These are phyloP conservation scores for Pangasianodon gigas DNA, from an alignment of 2,113 vertebrate species.

Conservation along the genomic window DNA sequence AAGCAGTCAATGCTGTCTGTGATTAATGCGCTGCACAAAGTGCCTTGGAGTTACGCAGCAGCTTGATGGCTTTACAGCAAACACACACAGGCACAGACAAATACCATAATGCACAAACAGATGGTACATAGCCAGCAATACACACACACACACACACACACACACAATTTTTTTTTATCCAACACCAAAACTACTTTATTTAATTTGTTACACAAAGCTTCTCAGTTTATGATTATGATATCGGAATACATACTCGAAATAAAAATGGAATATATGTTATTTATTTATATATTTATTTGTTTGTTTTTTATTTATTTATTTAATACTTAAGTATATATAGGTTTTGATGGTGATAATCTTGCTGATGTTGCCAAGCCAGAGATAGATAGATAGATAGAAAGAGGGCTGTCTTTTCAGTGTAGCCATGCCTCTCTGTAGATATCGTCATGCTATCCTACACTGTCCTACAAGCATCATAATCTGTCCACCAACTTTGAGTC, in stretches of 20 bases:
- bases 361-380: not conserved
- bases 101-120: conserved; percentile 42
- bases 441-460: not conserved
- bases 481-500: not conserved
- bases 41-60: conserved; percentile 72
- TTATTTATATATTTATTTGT: too few relatives aligned
- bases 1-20: conserved; percentile 74
- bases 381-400: not conserved
- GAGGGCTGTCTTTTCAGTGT: not conserved
- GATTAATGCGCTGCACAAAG: conserved; percentile 81
- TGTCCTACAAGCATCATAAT: not conserved
- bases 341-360: not conserved
- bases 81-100: conserved; percentile 43
- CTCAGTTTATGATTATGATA: not conserved
- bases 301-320: not conserved
- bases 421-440: not conserved
- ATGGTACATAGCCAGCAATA: conserved; percentile 29
- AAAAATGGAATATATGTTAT: too few relatives aligned
- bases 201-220: not conserved
- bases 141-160: not conserved
- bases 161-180: not conserved
- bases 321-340: not conserved
- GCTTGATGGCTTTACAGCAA: conserved; percentile 65
- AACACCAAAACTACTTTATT: not conserved
- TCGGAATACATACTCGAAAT: not conserved